A percentile compares a stretch with the other conserved stretches of the same genome.
Conservation (phyloP, 2,888 invertebrate species). For the Eueremaeus valkanovi region DNA sequence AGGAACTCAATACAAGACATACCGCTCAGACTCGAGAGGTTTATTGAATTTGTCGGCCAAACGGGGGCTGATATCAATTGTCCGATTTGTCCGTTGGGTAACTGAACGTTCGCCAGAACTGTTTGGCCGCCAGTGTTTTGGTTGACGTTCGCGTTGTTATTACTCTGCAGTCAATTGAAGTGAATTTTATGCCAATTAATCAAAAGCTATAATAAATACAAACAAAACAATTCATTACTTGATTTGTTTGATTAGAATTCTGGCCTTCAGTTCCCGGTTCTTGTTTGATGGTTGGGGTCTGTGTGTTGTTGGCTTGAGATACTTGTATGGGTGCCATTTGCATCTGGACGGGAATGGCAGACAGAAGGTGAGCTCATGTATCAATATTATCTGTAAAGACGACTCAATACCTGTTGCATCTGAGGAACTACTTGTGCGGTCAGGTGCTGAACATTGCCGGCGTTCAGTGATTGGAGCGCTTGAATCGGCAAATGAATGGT, state of each 20-base stretch:
- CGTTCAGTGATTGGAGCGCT: conserved; percentile 59
- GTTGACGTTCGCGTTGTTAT: not conserved
- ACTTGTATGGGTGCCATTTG: conserved; percentile 59
- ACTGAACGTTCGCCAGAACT: conserved; percentile 46
- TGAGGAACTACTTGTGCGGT: conserved; percentile 47
- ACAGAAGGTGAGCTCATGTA: not conserved
- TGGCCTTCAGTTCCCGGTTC: conserved; percentile 39
- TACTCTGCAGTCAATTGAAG: conserved; percentile 5
- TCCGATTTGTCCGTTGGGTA: conserved; percentile 48
- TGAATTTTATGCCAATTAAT: too few species aligned
- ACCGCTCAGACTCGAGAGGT: conserved; percentile 45
- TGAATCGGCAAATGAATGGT: conserved; percentile 91
- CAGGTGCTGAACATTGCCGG: conserved; percentile 55
- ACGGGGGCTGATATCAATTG: conserved; percentile 46
- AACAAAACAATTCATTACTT: conserved; percentile 10
- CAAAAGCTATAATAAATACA: not conserved
- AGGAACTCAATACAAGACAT: not conserved
- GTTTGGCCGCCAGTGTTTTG: conserved; percentile 38
- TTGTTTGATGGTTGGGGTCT: conserved; percentile 39
- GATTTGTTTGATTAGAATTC: conserved; percentile 38
- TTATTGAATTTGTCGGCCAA: conserved; percentile 47
- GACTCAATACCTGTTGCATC: conserved; percentile 43
- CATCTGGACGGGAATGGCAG: conserved; percentile 59
- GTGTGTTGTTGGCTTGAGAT: conserved; percentile 43
- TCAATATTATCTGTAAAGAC: not conserved